These are phyloP conservation scores for Neogobius melanostomus DNA, from an alignment of 2,113 vertebrate species.

Conservation along the genomic window DNA sequence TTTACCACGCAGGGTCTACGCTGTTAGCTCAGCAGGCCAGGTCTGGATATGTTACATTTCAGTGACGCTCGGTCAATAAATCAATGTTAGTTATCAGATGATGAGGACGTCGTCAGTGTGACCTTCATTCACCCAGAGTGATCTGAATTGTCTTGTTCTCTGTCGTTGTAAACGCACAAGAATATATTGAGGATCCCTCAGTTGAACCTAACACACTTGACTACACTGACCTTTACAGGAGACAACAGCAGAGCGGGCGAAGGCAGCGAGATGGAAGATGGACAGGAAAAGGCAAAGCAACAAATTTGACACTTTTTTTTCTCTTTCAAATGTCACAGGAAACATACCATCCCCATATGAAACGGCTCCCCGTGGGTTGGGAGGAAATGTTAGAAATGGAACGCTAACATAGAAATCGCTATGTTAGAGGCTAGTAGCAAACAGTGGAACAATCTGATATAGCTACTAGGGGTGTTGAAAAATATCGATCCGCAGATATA, in stretches of 20 bases:
- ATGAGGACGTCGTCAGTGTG: not conserved
- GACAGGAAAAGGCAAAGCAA: constrained; percentile 8
- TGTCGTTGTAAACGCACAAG: not conserved
- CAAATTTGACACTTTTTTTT: constrained; percentile 4
- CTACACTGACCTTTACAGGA: constrained; percentile 49
- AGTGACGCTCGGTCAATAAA: constrained; percentile 7
- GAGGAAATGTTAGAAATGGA: too few species aligned
- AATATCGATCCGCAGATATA: too few species aligned
- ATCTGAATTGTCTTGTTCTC: not conserved
- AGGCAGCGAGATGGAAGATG: not conserved
- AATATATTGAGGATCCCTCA: not conserved
- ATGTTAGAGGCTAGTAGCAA: too few species aligned
- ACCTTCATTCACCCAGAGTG: not conserved
- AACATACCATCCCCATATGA: too few species aligned
- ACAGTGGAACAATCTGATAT: too few species aligned
- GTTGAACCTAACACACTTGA: constrained; percentile 23
- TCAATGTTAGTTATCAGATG: constrained; percentile 10
- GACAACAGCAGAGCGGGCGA: not conserved
- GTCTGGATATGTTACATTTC: not conserved
- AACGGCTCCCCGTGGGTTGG: too few species aligned
- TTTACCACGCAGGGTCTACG: not conserved
- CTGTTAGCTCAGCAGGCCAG: not conserved
- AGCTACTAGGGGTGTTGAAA: too few species aligned
- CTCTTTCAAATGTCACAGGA: constrained; percentile 11
- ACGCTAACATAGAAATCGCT: too few species aligned